These are phyloP conservation scores for Acipenser ruthenus DNA, from an alignment of 2,797 vertebrate genomes.

Conservation along the genomic window DNA sequence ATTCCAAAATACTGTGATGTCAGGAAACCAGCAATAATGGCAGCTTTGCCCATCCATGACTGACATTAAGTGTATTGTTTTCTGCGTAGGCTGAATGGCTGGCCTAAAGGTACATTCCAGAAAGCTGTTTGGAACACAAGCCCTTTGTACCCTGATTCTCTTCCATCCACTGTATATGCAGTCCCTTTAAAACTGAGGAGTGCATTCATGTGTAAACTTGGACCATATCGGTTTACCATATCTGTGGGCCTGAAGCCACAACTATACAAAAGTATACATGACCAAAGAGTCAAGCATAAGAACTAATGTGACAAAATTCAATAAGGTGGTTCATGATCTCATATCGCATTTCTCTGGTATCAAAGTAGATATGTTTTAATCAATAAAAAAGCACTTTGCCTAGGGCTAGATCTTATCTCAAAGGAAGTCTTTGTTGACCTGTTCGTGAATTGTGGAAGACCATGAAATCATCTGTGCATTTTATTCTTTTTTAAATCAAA, in stretches of 20 bases:
- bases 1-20: conserved; percentile 66
- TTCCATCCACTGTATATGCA: conserved; percentile 40
- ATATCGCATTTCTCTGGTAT: neutral
- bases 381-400: conserved; percentile 14
- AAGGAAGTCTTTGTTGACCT: too few species aligned
- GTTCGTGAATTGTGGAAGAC: too few species aligned
- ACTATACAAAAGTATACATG: conserved; percentile 9
- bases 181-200: conserved; percentile 45
- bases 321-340: neutral
- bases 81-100: conserved; percentile 56
- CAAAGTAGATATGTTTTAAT: conserved; percentile 21
- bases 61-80: conserved; percentile 80
- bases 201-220: conserved; percentile 69
- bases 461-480: too few species aligned
- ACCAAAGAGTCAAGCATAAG: neutral
- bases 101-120: conserved; percentile 85
- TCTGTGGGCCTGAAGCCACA: conserved; percentile 32
- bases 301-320: neutral
- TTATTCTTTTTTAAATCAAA: too few species aligned
- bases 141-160: conserved; percentile 63
- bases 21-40: conserved; percentile 57
- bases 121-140: conserved; percentile 74
- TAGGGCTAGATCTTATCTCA: conserved; percentile 13
- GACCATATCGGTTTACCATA: conserved; percentile 64
- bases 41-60: conserved; percentile 71